These are phyloP conservation scores for Chymomyza costata DNA, from an alignment of 1,140 invertebrate genomes.

Conservation along the genomic window DNA sequence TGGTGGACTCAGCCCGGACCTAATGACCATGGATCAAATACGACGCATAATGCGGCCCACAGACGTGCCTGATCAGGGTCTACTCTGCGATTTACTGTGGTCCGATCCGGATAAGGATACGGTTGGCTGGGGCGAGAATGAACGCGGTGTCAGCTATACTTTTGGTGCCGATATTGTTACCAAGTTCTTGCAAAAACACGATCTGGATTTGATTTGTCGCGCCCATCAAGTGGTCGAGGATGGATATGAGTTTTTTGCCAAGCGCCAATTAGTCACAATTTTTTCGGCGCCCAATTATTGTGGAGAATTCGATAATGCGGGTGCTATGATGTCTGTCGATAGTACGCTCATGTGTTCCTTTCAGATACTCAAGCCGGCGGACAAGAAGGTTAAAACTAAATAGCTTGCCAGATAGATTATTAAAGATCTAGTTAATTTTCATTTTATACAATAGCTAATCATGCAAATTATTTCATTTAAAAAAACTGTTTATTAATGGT, in stretches of 20 bases:
- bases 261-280: constrained; percentile 96
- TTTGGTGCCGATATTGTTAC: constrained; percentile 95
- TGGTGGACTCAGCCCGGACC: constrained; percentile 91
- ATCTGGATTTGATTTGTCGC: constrained; percentile 95
- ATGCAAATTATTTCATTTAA: too few species aligned
- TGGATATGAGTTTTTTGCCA: constrained; percentile 99
- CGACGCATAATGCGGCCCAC: constrained; percentile 92
- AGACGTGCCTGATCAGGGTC: constrained; percentile 92
- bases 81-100: constrained; percentile 97
- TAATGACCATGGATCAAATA: constrained; percentile 93
- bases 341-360: constrained; percentile 99
- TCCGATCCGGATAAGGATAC: constrained; percentile 96
- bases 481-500: too few species aligned
- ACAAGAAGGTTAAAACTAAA: too few species aligned
- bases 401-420: too few species aligned
- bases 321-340: constrained; percentile 99
- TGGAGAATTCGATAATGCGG: constrained; percentile 97
- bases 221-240: constrained; percentile 99
- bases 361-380: constrained; percentile 97
- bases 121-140: constrained; percentile 94
- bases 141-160: constrained; percentile 95
- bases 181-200: constrained; percentile 95
- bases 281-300: constrained; percentile 99
- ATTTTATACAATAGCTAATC: too few species aligned
- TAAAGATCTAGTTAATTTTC: too few species aligned